Evolutionary conservation across 2,797 vertebrate genomes (phyloP).

Genomic region (Lacerta viridis): DNA sequence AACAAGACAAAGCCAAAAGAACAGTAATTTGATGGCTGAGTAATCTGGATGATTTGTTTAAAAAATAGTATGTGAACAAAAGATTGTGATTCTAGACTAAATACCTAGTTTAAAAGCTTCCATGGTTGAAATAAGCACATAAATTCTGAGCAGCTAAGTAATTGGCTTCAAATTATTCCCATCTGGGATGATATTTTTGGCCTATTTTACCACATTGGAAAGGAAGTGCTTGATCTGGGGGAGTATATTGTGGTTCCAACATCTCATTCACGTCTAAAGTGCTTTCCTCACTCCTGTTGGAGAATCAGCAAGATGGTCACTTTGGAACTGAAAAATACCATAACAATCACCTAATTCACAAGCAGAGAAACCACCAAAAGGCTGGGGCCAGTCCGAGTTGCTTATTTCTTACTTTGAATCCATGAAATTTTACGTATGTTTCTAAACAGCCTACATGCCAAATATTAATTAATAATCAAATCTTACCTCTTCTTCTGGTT

Average conservation of each 20-base stretch:
- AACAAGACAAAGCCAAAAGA: too few relatives aligned
- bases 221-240: not conserved
- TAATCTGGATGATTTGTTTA: too few relatives aligned
- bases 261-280: not conserved
- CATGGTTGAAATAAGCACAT: not conserved
- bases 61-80: too few relatives aligned
- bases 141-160: not conserved
- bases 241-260: not conserved
- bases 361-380: not conserved
- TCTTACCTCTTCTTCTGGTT: conserved; percentile 92
- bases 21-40: too few relatives aligned
- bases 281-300: not conserved
- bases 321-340: not conserved
- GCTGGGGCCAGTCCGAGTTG: not conserved
- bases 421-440: not conserved
- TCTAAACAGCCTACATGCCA: conserved; percentile 16
- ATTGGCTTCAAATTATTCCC: not conserved
- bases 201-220: not conserved
- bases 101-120: too few relatives aligned
- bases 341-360: not conserved
- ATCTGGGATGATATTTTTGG: too few relatives aligned
- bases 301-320: not conserved
- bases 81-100: too few relatives aligned
- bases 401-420: not conserved
- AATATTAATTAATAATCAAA: not conserved